Evolutionary conservation across 2,797 vertebrate genomes (phyloP), one percentile per base, ranked within the genome.

Genomic region (Apogon hyalosoma): DNA sequence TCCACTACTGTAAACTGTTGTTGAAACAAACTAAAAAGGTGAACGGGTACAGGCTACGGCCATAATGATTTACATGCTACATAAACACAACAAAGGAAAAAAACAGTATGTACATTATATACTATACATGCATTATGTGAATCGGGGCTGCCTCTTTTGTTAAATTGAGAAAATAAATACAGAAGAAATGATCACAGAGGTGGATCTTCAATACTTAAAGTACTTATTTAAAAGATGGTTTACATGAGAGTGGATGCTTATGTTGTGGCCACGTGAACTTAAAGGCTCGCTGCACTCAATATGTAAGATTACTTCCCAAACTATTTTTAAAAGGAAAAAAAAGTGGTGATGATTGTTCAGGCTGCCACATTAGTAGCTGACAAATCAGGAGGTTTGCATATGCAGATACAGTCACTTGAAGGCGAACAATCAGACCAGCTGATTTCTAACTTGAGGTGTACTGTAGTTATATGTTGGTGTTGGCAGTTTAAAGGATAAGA

Each of bases 41-140:
- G 55, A 87, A 86, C 74, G 60, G 77, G 79, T 85, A 83, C 50
- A 80, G 74, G 77, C 84, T 86, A 74, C 56, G 73, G 77, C 79
- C 78, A 7, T 66, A 55, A 84, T 77, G 71, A 82, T 83, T 75
- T 63, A 89, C 87, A 87, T 89, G 80, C 86, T 88, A 88, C 77
- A 83, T 77, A 74, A 88, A 86, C 79, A 88, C 77, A 80, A 75
- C 48, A 49, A 52, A 93, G 11, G 13, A 87, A 84, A 84, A 86
- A 73, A 88, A 83, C 33, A 3, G 89, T 86, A 92, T 97, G 90
- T 96, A 96, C 95, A 96, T 72, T 94, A 95, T 96, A 93, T 96
- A 95, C 94, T 96, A 92, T 95, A 96, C 95, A 96, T 83, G 83
- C 84, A 89, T 91, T 91, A 93, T 93, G 94, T 92, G 82, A 87